These are phyloP conservation scores for Crotophaga sulcirostris DNA, from an alignment of 2,113 vertebrate species.

Conservation along the genomic window DNA sequence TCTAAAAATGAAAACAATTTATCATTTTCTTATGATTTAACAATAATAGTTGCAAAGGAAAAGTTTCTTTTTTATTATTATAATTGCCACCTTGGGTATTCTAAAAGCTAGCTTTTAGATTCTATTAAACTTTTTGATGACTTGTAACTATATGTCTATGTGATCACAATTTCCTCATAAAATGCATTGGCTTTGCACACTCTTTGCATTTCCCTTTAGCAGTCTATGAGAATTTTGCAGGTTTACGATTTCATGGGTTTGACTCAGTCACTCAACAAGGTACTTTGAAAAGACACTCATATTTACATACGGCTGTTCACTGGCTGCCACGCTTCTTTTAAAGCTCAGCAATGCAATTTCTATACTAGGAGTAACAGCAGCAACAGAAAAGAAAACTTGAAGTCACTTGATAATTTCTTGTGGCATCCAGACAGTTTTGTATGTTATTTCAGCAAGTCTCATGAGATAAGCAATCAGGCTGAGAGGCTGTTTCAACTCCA, in stretches of 20 bases:
- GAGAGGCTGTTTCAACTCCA: background rate
- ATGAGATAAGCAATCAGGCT: background rate
- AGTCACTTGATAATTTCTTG: background rate
- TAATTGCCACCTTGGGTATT: background rate
- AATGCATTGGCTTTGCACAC: background rate
- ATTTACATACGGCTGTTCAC: background rate
- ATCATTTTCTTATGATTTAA: slow-evolving; percentile 16
- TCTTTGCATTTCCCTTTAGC: background rate
- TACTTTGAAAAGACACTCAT: background rate
- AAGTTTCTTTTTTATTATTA: slow-evolving; percentile 10
- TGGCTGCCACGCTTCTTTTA: background rate
- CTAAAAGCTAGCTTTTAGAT: background rate
- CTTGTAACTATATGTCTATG: background rate
- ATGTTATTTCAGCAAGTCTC: background rate
- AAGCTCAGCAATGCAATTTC: background rate
- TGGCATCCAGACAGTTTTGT: background rate
- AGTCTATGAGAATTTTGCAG: background rate
- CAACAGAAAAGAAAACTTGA: background rate
- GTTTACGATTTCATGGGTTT: background rate
- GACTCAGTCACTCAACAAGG: background rate
- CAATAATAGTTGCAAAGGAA: background rate
- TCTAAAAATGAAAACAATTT: background rate
- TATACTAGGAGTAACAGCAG: background rate
- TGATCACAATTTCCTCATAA: background rate
- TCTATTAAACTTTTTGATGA: background rate